Percentiles rank a stretch among this genome's conserved stretches.
Evolutionary conservation across 2,888 invertebrate species (phyloP).

Genomic region (Drosophila setosimentum): DNA sequence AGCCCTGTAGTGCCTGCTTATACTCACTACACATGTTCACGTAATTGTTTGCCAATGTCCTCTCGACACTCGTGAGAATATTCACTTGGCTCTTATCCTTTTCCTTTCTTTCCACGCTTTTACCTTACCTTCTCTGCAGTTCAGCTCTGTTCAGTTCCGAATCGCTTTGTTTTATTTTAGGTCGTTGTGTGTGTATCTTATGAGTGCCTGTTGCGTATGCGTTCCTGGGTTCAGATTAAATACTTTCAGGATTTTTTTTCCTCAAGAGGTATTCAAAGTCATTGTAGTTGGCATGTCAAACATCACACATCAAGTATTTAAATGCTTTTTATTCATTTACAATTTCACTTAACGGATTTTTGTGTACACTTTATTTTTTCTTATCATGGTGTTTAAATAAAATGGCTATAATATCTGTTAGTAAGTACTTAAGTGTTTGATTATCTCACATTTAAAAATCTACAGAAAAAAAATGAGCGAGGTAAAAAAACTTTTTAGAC

Average conservation of each 20-base stretch:
- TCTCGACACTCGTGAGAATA: conserved; percentile 75
- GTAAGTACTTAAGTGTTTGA: not conserved
- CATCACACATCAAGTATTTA: not conserved
- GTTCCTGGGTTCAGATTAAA: conserved; percentile 5
- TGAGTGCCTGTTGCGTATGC: conserved; percentile 49
- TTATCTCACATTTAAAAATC: not conserved
- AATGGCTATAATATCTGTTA: rapidly evolving
- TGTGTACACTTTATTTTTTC: not conserved
- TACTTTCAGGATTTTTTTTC: conserved; percentile 6
- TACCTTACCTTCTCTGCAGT: not conserved
- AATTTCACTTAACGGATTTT: not conserved
- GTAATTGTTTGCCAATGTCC: conserved; percentile 77
- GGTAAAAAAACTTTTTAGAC: not conserved
- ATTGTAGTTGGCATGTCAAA: conserved; percentile 1
- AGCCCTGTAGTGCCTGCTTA: conserved; percentile 1
- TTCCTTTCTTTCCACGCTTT: not conserved
- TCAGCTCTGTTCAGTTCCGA: conserved; percentile 5
- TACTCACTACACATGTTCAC: conserved; percentile 69
- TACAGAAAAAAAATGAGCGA: not conserved
- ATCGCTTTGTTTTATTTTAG: conserved; percentile 20
- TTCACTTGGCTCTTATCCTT: conserved; percentile 54
- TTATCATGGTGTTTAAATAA: not conserved
- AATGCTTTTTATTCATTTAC: not conserved
- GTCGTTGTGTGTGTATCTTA: conserved; percentile 8
- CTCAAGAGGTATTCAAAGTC: conserved; percentile 4